Base-by-base conservation (phyloP, 2,797 vertebrate species). In the Oreochromis mossambicus region DNA sequence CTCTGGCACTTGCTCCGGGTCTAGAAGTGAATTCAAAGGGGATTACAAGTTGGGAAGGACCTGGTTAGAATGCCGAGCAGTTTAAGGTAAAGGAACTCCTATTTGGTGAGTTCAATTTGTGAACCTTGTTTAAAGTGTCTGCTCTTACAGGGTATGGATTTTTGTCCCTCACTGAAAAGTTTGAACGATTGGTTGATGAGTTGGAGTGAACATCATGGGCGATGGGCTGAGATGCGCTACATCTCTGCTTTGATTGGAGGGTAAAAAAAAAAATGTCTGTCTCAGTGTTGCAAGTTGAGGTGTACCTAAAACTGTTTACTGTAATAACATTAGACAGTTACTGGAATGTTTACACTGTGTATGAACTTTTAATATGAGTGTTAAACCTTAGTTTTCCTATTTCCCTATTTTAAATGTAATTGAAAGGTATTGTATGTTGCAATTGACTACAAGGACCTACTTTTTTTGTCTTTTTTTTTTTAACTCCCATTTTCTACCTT, bases 31-130 rank as follows among this genome's bases (percentile, higher is more conserved):
- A 32, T 73, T 48, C 24, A 32, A 13, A 50, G 26, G 26, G 10
- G 68, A n/a, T 50, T 50, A 75, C 68, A 50, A 73, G 24, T 10
- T 73, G 68, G 24, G 14, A 29, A 48, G 6, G 43, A 48, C 6
- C 4, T 26, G 15, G 0, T 19, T 29, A 5, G 10, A 32, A 29
- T 12, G 26, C 41, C 0, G 2, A 70, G n/a, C 24, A n/a, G 17
- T 50, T 75, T 32, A 48, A 8, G 68, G 68, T 75, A 75, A 75
- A 75, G 10, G 10, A 50, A 0, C 17, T 75, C 43, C 12, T 5
- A 1, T 48, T 73, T 32, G 43, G 5, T 7, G 1, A 8, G 15
- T 75, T 75, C 1, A 50, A 48, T 32, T 50, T 50, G 15, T 50
- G 68, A 75, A 48, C 15, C 43, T 48, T 73, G 24, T 48, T 50